Conservation (phyloP, 1,140 invertebrate genomes). For the Danaus plexippus region DNA sequence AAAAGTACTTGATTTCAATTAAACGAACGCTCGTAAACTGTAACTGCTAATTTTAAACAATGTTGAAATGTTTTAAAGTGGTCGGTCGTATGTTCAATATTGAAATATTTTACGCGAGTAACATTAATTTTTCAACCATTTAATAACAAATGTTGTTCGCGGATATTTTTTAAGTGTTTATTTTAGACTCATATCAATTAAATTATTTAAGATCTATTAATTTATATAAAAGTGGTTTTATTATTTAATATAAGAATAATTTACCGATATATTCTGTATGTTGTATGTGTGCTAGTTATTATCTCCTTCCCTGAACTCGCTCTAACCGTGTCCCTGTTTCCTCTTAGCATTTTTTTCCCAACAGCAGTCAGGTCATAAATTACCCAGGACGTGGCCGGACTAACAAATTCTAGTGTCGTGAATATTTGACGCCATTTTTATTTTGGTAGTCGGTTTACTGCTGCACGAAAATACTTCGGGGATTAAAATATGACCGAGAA, state of each 20-base stretch:
- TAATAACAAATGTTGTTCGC: too few relatives aligned
- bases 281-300: not conserved
- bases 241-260: not conserved
- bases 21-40: too few relatives aligned
- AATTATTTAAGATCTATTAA: not conserved
- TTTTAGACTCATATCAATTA: too few relatives aligned
- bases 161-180: too few relatives aligned
- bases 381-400: slow-evolving; percentile 27
- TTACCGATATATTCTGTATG: not conserved
- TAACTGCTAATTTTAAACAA: too few relatives aligned
- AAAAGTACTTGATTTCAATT: too few relatives aligned
- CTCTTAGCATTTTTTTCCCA: slow-evolving; percentile 9
- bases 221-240: not conserved
- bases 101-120: too few relatives aligned
- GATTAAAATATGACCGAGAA: slow-evolving; percentile 22
- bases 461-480: slow-evolving; percentile 21
- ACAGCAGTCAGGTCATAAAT: slow-evolving; percentile 26
- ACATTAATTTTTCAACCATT: too few relatives aligned
- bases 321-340: slow-evolving; percentile 3
- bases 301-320: too few relatives aligned
- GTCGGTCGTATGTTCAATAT: too few relatives aligned
- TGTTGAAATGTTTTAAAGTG: too few relatives aligned
- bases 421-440: slow-evolving; percentile 29
- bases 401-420: slow-evolving; percentile 25
- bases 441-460: slow-evolving; percentile 17